Evolutionary conservation across 2,797 vertebrate species (phyloP), one percentile per base, ranked within the genome.

Genomic region (Amblyopsis hoosieri): DNA sequence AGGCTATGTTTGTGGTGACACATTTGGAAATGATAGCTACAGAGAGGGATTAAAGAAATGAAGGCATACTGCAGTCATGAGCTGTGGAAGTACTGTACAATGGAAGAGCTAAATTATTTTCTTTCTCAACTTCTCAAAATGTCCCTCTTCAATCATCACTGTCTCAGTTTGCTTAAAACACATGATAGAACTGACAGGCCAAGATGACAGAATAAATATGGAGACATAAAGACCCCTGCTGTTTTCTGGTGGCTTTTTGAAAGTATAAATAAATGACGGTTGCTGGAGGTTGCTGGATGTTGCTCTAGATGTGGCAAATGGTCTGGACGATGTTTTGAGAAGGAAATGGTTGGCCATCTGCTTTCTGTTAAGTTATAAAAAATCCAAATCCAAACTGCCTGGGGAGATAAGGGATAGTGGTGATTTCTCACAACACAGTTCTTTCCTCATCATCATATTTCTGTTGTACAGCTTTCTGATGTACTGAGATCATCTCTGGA

Each of bases 391-490:
- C 68, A 82, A 81, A 81, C 52, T 72, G 86, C 86, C 76, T 82
- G 79, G 75, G 81, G 80, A 82, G 81, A 86, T 86, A 84, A 84
- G 79, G 29, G 31, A 84, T 79, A 82, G 79, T 75, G 69, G 75
- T 79, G 83, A 80, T 75, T 76, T 62, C 72, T 72, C 69, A 66
- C 75, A 74, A 78, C 74, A 72, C 37, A 67, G 66, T 67, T 75
- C 71, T 69, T 54, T 64, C 52, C 64, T 58, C 46, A 45, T 65
- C 54, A 60, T 76, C 65, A 74, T 88, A 75, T 71, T 57, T 62
- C 61, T 69, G 23, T 23, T 49, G 60, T 67, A 64, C 37, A 71
- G 73, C 60, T 66, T 74, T 71, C 67, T 67, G 57, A 75, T 64
- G 62, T 45, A 69, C 71, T 74, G 64, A 82, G 54, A 71, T 80